A percentile compares a stretch with the other conserved stretches of the same genome.
Evolutionary conservation across 2,888 invertebrate species (phyloP).

Genomic region (Agonopterix arenella): DNA sequence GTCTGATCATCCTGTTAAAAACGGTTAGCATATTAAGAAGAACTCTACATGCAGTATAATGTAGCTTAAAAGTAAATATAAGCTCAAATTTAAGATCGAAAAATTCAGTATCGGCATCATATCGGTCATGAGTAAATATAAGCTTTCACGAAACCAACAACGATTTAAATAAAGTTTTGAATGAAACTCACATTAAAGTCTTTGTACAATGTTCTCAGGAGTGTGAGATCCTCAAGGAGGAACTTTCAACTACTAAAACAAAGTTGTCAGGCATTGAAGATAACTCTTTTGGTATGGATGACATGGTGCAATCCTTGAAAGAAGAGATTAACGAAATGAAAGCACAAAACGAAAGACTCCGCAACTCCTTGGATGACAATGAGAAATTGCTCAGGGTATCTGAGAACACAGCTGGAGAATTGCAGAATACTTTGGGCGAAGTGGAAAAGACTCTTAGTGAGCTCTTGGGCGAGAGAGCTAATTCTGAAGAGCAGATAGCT

Average conservation of each 20-base stretch:
- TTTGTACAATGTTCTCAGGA: slow-evolving; percentile 60
- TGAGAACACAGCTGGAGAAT: slow-evolving; percentile 87
- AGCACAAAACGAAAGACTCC: slow-evolving; percentile 80
- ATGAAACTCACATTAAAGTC: no score
- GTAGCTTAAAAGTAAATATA: no score
- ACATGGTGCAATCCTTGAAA: slow-evolving; percentile 82
- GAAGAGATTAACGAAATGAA: slow-evolving; percentile 77
- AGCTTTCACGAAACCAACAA: no score
- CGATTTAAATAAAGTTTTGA: no score
- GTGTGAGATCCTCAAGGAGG: slow-evolving; percentile 80
- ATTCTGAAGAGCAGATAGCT: slow-evolving; percentile 67
- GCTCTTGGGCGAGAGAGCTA: slow-evolving; percentile 60
- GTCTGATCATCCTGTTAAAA: no score
- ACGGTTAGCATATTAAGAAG: no score
- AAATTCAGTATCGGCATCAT: no score
- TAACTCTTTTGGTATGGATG: slow-evolving; percentile 83
- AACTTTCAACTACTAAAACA: slow-evolving; percentile 73
- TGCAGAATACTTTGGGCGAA: slow-evolving; percentile 84
- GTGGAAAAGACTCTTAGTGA: slow-evolving; percentile 86
- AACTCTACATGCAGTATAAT: no score
- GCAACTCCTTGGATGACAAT: slow-evolving; percentile 80
- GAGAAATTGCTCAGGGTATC: slow-evolving; percentile 77
- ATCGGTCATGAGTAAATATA: no score
- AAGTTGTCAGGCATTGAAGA: slow-evolving; percentile 81
- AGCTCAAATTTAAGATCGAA: no score